These are phyloP conservation scores for Anhinga rufa DNA, from an alignment of 2,113 vertebrate species.

Conservation along the genomic window DNA sequence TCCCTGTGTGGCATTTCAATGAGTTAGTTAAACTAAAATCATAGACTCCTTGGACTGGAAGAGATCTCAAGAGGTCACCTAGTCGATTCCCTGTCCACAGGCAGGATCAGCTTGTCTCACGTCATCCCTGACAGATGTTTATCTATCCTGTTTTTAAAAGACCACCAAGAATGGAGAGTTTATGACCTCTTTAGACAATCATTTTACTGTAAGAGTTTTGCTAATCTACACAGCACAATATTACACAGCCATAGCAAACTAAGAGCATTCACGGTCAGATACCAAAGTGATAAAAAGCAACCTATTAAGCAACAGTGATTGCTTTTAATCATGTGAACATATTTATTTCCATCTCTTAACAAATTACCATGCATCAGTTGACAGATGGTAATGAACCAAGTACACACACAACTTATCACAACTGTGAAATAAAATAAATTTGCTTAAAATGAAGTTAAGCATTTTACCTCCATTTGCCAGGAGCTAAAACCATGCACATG, in stretches of 20 bases:
- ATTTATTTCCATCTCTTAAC: not conserved
- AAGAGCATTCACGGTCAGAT: not conserved
- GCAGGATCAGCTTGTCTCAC: not conserved
- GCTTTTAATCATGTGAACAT: not conserved
- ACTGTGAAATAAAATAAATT: not conserved
- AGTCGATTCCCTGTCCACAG: not conserved
- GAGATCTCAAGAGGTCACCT: not conserved
- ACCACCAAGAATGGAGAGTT: conserved; percentile 14
- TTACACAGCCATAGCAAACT: not conserved
- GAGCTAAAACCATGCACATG: not conserved
- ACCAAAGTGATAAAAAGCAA: not conserved
- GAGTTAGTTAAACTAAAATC: not conserved
- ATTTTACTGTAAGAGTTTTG: not conserved
- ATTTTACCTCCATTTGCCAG: not conserved
- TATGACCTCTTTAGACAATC: not conserved
- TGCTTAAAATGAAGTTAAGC: not conserved
- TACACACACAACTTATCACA: not conserved
- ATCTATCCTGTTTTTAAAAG: not conserved
- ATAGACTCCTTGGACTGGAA: not conserved
- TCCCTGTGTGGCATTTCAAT: not conserved
- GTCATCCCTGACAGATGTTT: conserved; percentile 17
- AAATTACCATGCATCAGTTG: not conserved
- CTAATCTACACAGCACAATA: not conserved
- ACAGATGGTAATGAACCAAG: not conserved
- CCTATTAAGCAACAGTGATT: not conserved